A percentile compares a stretch with the other conserved stretches of the same genome.
Evolutionary conservation across 2,888 invertebrate genomes (phyloP).

Genomic region (Diploptera punctata): DNA sequence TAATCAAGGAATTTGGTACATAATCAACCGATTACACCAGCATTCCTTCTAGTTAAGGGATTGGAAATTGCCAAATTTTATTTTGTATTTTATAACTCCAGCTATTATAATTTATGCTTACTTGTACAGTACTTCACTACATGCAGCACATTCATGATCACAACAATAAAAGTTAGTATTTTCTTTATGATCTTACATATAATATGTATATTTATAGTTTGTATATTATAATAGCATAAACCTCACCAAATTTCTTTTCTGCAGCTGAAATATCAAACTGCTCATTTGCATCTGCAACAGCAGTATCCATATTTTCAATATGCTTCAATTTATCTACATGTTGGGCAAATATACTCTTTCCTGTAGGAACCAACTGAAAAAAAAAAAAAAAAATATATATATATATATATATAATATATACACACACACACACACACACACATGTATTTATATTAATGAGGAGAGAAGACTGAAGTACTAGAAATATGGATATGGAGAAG

Average conservation of each 20-base stretch:
- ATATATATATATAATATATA: too few relatives aligned
- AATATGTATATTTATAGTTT: not conserved
- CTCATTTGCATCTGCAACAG: not conserved
- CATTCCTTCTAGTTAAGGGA: too few relatives aligned
- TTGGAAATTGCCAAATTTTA: too few relatives aligned
- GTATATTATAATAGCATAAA: not conserved
- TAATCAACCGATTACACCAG: too few relatives aligned
- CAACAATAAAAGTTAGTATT: not conserved
- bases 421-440: too few relatives aligned
- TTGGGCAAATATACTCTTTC: slow-evolving; percentile 46
- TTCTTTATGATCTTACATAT: not conserved
- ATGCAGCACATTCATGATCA: not conserved
- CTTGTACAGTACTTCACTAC: not conserved
- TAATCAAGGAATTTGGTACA: too few relatives aligned
- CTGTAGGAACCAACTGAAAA: slow-evolving; percentile 40
- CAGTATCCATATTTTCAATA: not conserved
- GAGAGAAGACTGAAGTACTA: too few relatives aligned
- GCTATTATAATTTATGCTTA: too few relatives aligned
- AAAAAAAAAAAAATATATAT: too few relatives aligned
- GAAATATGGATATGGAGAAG: too few relatives aligned
- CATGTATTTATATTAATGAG: too few relatives aligned
- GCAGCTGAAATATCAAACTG: not conserved
- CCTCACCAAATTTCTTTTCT: not conserved
- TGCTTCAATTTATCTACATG: slow-evolving; percentile 40
- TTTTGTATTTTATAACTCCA: too few relatives aligned